Conservation (phyloP, 2,113 vertebrate genomes). For the Bucco capensis region DNA sequence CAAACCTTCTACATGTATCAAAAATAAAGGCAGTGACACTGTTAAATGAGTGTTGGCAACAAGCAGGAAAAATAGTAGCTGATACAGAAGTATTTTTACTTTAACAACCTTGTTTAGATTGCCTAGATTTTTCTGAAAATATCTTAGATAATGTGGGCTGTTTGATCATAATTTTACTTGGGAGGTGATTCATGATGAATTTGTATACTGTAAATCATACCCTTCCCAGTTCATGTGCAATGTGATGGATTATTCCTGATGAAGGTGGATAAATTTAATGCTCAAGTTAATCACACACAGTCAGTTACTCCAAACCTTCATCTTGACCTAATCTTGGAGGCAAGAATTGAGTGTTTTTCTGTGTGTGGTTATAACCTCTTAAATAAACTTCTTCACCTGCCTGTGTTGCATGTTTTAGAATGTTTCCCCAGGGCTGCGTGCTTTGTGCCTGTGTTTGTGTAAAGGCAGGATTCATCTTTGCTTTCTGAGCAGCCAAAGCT, state of each 20-base stretch:
- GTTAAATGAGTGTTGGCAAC: neutral
- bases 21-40: neutral
- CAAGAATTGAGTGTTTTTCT: neutral
- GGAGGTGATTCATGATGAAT: too few relatives aligned
- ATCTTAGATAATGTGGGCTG: too few relatives aligned
- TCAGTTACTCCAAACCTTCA: neutral
- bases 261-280: neutral
- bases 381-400: neutral
- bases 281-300: neutral
- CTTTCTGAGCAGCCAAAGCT: neutral
- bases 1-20: neutral
- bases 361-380: neutral
- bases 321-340: neutral
- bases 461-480: neutral
- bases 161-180: neutral
- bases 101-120: neutral
- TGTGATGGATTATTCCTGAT: neutral
- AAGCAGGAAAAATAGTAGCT: neutral
- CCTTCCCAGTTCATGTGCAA: neutral
- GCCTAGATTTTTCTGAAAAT: too few relatives aligned
- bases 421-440: neutral
- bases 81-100: neutral
- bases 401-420: neutral
- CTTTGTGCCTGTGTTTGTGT: neutral
- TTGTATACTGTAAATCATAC: neutral